Conservation (phyloP, 2,113 vertebrate genomes). For the Hippocampus abdominalis region DNA sequence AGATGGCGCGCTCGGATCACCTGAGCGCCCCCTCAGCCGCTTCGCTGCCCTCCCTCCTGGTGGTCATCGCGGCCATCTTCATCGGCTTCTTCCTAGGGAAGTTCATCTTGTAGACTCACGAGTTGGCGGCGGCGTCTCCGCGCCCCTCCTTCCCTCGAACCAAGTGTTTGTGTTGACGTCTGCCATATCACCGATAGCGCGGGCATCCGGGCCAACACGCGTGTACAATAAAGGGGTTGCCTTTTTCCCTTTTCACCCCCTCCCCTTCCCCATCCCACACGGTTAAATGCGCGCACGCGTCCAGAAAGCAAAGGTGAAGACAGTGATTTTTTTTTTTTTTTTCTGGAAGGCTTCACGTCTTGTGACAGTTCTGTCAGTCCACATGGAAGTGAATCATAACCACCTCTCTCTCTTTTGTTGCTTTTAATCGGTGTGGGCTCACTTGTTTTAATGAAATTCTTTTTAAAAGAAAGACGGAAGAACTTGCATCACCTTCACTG, state of each 20-base stretch:
- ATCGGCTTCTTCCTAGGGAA: conserved; percentile 99
- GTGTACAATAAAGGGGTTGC: conserved; percentile 87
- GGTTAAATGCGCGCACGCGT: conserved; percentile 75
- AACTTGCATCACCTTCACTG: conserved; percentile 69
- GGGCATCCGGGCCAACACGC: conserved; percentile 76
- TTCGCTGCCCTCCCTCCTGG: conserved; percentile 94
- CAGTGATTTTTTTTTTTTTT: conserved; percentile 58
- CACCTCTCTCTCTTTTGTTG: conserved; percentile 47
- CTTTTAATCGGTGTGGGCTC: conserved; percentile 75
- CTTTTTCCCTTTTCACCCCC: conserved; percentile 67
- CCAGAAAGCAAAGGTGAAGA: conserved; percentile 34
- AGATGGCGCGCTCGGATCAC: conserved; percentile 85
- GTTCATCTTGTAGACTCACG: conserved; percentile 93
- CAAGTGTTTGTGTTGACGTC: conserved; percentile 59
- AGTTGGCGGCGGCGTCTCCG: conserved; percentile 76
- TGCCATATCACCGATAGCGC: conserved; percentile 92
- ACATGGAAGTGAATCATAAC: conserved; percentile 33
- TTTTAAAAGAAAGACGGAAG: conserved; percentile 76
- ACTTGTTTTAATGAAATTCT: conserved; percentile 89
- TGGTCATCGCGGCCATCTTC: conserved; percentile 99
- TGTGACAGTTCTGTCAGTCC: conserved; percentile 63
- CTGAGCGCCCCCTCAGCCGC: conserved; percentile 79
- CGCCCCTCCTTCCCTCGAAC: conserved; percentile 45
- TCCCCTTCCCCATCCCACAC: conserved; percentile 68
- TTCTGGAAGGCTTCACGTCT: conserved; percentile 40